These are phyloP conservation scores for Marmota flaviventris DNA, from an alignment of 2,113 vertebrate species.

Conservation along the genomic window DNA sequence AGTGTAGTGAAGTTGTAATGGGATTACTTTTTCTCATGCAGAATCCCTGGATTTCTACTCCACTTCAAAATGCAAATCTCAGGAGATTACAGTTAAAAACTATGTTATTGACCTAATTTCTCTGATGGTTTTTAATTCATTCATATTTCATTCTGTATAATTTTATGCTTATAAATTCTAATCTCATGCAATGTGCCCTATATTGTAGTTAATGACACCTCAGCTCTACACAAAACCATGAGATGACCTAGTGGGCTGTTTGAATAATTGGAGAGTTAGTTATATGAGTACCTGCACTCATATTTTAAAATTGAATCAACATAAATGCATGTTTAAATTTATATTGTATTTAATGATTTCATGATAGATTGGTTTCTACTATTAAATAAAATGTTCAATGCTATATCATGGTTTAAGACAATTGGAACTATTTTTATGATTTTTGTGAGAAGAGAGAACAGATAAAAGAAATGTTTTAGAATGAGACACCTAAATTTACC, in stretches of 20 bases:
- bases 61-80: slow-evolving; percentile 67
- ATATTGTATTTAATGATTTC: neutral
- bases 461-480: slow-evolving; percentile 39
- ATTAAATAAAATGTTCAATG: slow-evolving; percentile 2
- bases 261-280: slow-evolving; percentile 42
- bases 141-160: slow-evolving; percentile 55
- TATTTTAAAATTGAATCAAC: slow-evolving; percentile 54
- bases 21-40: slow-evolving; percentile 54
- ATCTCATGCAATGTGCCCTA: neutral
- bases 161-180: slow-evolving; percentile 70
- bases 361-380: slow-evolving; percentile 40
- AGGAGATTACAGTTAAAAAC: slow-evolving; percentile 73
- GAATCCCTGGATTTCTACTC: slow-evolving; percentile 60
- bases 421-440: slow-evolving; percentile 47
- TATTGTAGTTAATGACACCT: slow-evolving; percentile 51
- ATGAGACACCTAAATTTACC: neutral
- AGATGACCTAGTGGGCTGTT: neutral
- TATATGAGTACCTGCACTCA: neutral
- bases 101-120: slow-evolving; percentile 74
- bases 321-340: slow-evolving; percentile 45
- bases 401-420: slow-evolving; percentile 44
- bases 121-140: slow-evolving; percentile 61
- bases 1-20: slow-evolving; percentile 44
- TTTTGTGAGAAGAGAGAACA: slow-evolving; percentile 25
- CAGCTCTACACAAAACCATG: slow-evolving; percentile 17